A percentile compares a stretch with the other conserved stretches of the same genome.
Conservation (phyloP, 2,113 vertebrate genomes). For the Hippocampus barbouri region DNA sequence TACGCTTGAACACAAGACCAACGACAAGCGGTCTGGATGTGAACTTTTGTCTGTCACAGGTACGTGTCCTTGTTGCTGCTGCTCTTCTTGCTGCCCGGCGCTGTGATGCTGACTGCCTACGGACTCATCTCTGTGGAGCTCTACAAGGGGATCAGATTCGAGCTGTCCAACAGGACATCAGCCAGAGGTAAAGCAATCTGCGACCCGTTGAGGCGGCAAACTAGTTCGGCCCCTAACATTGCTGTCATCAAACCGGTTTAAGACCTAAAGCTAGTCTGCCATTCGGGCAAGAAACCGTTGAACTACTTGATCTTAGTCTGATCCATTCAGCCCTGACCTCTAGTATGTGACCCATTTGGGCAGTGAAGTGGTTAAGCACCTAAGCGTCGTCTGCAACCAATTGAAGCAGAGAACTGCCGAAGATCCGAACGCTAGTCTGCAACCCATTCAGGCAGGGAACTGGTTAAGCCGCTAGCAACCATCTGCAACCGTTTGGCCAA, state of each 20-base stretch:
- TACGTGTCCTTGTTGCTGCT: conserved; percentile 87
- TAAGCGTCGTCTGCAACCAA: too few relatives aligned
- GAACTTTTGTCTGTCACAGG: conserved; percentile 63
- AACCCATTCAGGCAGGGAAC: not conserved
- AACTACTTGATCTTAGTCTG: too few relatives aligned
- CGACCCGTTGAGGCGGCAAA: not conserved
- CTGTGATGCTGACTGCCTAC: conserved; percentile 91
- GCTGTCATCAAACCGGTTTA: too few relatives aligned
- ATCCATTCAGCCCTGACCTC: not conserved
- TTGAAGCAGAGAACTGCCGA: too few relatives aligned
- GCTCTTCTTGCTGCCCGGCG: conserved; percentile 92
- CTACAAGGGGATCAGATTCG: conserved; percentile 90
- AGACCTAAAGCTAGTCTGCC: too few relatives aligned
- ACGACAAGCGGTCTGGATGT: not conserved
- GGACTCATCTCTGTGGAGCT: conserved; percentile 93
- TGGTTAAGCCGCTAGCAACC: not conserved
- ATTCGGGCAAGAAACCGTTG: too few relatives aligned
- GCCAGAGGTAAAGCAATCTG: conserved; percentile 71
- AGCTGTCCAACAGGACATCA: conserved; percentile 79
- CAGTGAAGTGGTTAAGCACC: too few relatives aligned
- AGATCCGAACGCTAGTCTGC: too few relatives aligned
- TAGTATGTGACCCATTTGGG: too few relatives aligned
- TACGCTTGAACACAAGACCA: conserved; percentile 42
- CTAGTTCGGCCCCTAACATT: not conserved
- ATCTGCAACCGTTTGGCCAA: not conserved